Evolutionary conservation across 2,113 vertebrate species (phyloP), one percentile per base, ranked within the genome.

Genomic region (Noturus placidus): DNA sequence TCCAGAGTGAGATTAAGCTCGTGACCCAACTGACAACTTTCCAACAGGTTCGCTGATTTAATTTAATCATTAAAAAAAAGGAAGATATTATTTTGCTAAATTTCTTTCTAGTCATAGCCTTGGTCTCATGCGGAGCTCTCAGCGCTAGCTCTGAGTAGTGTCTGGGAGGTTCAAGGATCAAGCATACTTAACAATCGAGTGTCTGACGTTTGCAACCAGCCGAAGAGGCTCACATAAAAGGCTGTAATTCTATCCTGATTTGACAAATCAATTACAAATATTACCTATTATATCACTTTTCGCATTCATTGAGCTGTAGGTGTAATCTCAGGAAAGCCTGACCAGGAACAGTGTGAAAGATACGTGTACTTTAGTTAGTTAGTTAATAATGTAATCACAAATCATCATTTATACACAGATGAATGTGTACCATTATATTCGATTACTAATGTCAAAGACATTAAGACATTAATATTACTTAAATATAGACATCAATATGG

Each of bases 1-100:
- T 63, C 76, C 67, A 61, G 38, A 57, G n/a, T 65, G 69, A 63
- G 81, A 35, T 83, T 52, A 83, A 42, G 57, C n/a, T 65, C 20
- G 57, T 27, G 46, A 77, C 56, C 57, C 81, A 61, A 38, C 1
- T 54, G 81, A 72, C 56, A 25, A 63, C 56, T 35, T 82, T 82
- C 20, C 67, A 61, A 61, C 70, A 77, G 72, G 35, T 74, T 72
- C 4, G 6, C 79, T 74, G 54, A 72, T 30, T 72, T 65, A 82
- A 72, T 87, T 57, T 72, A 57, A 33, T 50, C 72, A 17, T 63
- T 86, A 27, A 52, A 46, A 70, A 35, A 33, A 76, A 25, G 22
- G 8, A 9, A 5, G 77, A 9, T 78, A 17, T 50, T 85, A 33
- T 86, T 77, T 35, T 33, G 10, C 25, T 46, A 3, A 20, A 50